phyloP scores from a whole-genome alignment of 2,797 vertebrate genomes.

The Heteromormyrus szaboi region DNA sequence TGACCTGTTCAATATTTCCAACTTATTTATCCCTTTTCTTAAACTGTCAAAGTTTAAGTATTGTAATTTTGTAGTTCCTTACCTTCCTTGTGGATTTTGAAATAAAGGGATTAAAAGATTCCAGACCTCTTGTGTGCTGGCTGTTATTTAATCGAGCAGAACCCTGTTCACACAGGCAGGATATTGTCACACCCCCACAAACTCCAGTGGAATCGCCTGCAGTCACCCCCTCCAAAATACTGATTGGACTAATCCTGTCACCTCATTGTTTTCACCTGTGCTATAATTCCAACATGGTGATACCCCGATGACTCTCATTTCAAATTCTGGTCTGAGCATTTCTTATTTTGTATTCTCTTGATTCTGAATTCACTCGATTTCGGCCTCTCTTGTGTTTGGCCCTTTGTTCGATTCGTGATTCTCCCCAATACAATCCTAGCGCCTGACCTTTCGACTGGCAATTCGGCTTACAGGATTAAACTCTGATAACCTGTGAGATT shows the following conservation, averaged over 20 bases:
- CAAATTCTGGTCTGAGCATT: background rate
- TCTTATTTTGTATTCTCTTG: background rate
- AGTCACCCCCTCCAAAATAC: background rate
- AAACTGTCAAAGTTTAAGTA: slow-evolving; percentile 58
- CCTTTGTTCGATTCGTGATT: background rate
- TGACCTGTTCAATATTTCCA: slow-evolving; percentile 62
- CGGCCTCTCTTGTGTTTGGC: background rate
- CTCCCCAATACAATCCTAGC: background rate
- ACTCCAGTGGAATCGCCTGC: background rate
- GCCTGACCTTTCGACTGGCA: background rate
- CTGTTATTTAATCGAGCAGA: slow-evolving; percentile 27
- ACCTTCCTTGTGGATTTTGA: slow-evolving; percentile 62
- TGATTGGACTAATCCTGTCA: background rate
- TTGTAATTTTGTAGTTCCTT: slow-evolving; percentile 68
- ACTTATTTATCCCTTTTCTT: slow-evolving; percentile 51
- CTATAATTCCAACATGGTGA: background rate
- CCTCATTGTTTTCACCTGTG: background rate
- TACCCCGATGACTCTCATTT: background rate
- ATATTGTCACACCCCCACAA: background rate
- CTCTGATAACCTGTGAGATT: background rate
- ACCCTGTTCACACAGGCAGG: background rate
- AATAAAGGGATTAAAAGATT: slow-evolving; percentile 49
- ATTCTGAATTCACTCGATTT: background rate
- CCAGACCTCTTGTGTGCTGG: slow-evolving; percentile 26
- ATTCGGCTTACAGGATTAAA: background rate